Conservation (phyloP, 1,140 invertebrate species). For the Oscheius sp. region DNA sequence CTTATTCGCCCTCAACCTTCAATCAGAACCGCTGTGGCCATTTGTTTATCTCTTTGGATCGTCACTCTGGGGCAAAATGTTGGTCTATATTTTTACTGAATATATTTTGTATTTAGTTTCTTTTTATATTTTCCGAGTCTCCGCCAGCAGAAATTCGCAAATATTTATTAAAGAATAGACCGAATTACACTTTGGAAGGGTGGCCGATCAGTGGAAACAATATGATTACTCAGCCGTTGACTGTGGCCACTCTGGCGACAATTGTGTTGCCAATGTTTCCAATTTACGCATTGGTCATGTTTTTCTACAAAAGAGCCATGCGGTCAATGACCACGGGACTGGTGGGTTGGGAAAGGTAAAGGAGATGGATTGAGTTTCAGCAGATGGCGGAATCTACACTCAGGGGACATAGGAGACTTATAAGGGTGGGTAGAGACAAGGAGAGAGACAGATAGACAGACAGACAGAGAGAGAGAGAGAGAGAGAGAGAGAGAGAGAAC, state of each 20-base stretch:
- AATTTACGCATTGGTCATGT: slow-evolving; percentile 28
- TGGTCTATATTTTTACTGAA: not conserved
- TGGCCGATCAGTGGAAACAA: slow-evolving; percentile 32
- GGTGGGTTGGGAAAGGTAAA: not conserved
- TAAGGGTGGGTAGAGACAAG: not conserved
- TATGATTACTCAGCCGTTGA: slow-evolving; percentile 28
- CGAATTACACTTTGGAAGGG: slow-evolving; percentile 2
- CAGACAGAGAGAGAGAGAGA: too few species aligned
- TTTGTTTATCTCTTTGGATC: slow-evolving; percentile 22
- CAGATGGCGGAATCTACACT: slow-evolving; percentile 18
- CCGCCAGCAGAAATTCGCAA: not conserved
- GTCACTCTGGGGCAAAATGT: slow-evolving; percentile 23
- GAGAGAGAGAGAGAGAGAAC: too few species aligned
- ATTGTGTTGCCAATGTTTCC: slow-evolving; percentile 39
- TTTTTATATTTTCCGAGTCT: slow-evolving; percentile 33
- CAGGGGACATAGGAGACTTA: slow-evolving; percentile 24
- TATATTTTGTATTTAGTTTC: slow-evolving; percentile 14
- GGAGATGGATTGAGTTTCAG: slow-evolving; percentile 8
- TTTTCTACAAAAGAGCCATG: slow-evolving; percentile 16
- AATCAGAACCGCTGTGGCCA: not conserved
- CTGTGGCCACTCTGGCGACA: slow-evolving; percentile 20
- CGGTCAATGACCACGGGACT: not conserved
- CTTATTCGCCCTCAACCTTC: slow-evolving; percentile 19
- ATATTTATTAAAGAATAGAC: slow-evolving; percentile 21
- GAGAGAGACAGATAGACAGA: too few species aligned